Percentiles rank a stretch among this genome's conserved stretches.
Conservation (phyloP, 2,888 invertebrate species). For the Uropetala carovei region DNA sequence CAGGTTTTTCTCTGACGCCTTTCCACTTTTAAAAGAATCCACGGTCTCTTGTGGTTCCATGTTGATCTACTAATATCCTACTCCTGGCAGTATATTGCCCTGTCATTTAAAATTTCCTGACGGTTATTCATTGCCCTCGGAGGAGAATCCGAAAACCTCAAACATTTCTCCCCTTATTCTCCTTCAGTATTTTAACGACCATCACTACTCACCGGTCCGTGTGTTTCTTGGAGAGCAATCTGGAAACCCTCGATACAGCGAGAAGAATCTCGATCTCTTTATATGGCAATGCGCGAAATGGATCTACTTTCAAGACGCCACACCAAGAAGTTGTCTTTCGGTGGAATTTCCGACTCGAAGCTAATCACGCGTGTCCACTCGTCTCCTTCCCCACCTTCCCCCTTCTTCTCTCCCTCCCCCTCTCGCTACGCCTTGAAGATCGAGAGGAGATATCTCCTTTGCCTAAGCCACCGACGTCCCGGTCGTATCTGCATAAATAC, state of each 20-base stretch:
- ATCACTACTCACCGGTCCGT: background rate
- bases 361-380: too few species aligned
- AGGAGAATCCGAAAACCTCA: background rate
- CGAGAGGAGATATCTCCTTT: too few species aligned
- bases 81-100: background rate
- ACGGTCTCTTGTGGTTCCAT: too few species aligned
- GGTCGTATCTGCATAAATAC: slow-evolving; percentile 17
- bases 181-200: background rate
- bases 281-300: too few species aligned
- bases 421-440: background rate
- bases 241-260: background rate
- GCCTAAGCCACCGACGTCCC: too few species aligned
- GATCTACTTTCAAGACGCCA: too few species aligned
- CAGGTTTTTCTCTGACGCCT: background rate
- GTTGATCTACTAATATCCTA: background rate
- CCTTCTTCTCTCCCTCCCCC: background rate
- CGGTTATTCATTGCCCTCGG: slow-evolving; percentile 1
- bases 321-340: too few species aligned
- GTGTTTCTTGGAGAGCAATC: background rate
- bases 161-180: background rate
- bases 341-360: background rate
- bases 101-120: background rate
- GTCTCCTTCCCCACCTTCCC: too few species aligned
- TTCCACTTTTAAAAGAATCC: background rate
- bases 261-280: background rate